Base-by-base conservation (phyloP, 2,113 vertebrate species). In the Tetraodon nigroviridis region DNA sequence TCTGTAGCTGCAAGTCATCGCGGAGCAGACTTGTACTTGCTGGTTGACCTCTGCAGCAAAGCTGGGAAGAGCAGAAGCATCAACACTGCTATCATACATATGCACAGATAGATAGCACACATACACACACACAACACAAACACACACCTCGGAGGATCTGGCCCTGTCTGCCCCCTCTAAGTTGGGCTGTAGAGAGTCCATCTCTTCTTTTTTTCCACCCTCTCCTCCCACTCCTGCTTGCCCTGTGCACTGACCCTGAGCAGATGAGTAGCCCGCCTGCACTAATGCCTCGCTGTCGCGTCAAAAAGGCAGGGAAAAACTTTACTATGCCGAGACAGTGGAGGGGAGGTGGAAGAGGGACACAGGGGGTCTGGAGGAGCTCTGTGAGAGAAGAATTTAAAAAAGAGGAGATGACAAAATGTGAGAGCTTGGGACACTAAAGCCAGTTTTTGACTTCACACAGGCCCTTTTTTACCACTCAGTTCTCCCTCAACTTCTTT, bases 191-290 rank as follows among this genome's bases (percentile, higher is more conserved):
- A 69, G 85, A 87, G 64, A 68, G 71, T 80, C 53, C 71, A 72
- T 87, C 68, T 84, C 81, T 73, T 64, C 72, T 69, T 71, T 69
- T 59, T 73, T 64, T 22, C 48, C 79, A 66, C 69, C 75, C 69
- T 73, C 74, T 78, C 65, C 68, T 78, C 82, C 59, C 78, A 67
- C 81, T 70, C 81, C 77, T 73, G 48, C 12, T 55, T 88, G 86
- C 86, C 88, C 87, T 90, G 89, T 91, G 84, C 90, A 86, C 82
- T 90, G 88, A 91, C 77, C 83, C 82, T 64, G 81, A 91, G 89
- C 88, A 88, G 81, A 86, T 89, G 74, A 79, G 87, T 76, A 86
- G 86, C 84, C 85, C 84, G 85, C 86, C 81, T 78, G 69, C 86
- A 51, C 79, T 82, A 89, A 90, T 87, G 84, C 79, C 82, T 90